These are phyloP conservation scores for Oligia fasciuncula DNA, from an alignment of 2,888 invertebrate species.

Conservation along the genomic window DNA sequence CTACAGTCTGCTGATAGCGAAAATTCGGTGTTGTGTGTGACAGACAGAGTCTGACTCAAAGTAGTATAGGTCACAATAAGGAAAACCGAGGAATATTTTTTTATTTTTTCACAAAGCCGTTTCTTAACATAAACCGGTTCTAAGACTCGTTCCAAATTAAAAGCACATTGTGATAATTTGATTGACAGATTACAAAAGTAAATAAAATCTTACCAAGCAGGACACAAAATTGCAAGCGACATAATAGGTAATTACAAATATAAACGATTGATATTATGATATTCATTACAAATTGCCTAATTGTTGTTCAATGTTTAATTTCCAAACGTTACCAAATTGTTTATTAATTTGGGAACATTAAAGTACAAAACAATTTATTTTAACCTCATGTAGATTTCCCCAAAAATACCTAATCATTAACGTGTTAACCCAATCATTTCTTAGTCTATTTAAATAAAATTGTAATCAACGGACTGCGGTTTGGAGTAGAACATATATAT, in stretches of 20 bases:
- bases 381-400: constrained; percentile 5
- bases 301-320: not conserved
- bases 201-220: not conserved
- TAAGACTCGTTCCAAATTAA: not conserved
- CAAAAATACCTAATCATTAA: constrained; percentile 20
- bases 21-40: not conserved
- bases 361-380: not conserved
- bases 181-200: not conserved
- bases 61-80: not conserved
- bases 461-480: not conserved
- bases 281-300: constrained; percentile 3
- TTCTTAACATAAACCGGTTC: not conserved
- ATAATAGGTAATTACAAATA: not conserved
- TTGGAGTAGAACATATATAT: not conserved
- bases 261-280: not conserved
- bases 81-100: not conserved
- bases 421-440: constrained; percentile 7
- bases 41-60: not conserved
- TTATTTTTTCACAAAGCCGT: not conserved
- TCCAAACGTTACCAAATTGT: not conserved
- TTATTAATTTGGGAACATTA: constrained; percentile 8
- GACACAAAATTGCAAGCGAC: not conserved
- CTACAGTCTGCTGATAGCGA: not conserved
- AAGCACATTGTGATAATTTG: too few relatives aligned
- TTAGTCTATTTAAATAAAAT: constrained; percentile 26